These are phyloP conservation scores for Gallinago solitaria DNA, from an alignment of 2,797 vertebrate species.

Conservation along the genomic window DNA sequence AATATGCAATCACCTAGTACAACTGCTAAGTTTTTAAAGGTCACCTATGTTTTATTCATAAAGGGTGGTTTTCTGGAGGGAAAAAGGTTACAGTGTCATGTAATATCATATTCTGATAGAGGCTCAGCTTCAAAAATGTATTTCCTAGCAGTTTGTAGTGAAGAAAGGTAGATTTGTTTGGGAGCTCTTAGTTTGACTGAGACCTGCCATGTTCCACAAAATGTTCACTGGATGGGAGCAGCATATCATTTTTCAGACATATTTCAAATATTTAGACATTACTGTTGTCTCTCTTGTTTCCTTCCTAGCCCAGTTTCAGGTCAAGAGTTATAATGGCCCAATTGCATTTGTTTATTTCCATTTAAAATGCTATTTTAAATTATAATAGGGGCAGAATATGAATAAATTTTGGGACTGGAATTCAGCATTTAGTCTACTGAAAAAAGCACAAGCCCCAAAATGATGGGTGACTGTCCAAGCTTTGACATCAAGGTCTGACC, in stretches of 20 bases:
- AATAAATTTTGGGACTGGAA: not conserved
- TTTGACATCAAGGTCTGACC: not conserved
- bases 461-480: not conserved
- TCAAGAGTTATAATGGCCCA: not conserved
- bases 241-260: not conserved
- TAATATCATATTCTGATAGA: conserved; percentile 84
- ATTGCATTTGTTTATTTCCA: not conserved
- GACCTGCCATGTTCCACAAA: not conserved
- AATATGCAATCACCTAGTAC: conserved; percentile 87
- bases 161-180: conserved; percentile 47
- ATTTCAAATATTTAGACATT: not conserved
- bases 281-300: not conserved
- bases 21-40: conserved; percentile 88
- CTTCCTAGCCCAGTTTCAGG: not conserved
- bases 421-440: not conserved
- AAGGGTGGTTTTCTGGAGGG: conserved; percentile 86
- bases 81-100: conserved; percentile 86
- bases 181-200: conserved; percentile 17
- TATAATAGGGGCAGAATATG: not conserved
- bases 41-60: conserved; percentile 88
- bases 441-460: not conserved
- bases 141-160: conserved; percentile 64
- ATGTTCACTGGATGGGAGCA: not conserved
- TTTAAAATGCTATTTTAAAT: not conserved
- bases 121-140: conserved; percentile 74